Base-by-base conservation (phyloP, 2,888 invertebrate species). In the Cephus nigrinus region DNA sequence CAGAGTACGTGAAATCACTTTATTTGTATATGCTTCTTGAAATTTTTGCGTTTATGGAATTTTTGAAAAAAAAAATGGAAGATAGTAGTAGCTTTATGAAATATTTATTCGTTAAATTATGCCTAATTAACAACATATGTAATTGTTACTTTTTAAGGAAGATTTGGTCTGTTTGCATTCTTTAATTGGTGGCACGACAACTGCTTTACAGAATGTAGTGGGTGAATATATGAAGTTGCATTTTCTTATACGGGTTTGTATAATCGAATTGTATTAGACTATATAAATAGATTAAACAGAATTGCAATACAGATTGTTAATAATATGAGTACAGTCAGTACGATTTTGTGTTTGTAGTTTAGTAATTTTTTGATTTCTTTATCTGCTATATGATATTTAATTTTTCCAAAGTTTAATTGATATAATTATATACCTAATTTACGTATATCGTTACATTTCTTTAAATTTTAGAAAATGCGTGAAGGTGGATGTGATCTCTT, bases 401-500 rank as follows among this genome's bases (percentile, higher is more conserved):
- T 23, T 55, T 55, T 55, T 55, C 0, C 9, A 55, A 55, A 23
- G 9, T 55, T 15, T 55, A 23, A 0, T 55, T 55, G 55, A 55
- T 55, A 23, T 23, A 40, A 23, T 9, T 0, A 55, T 55, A 2
- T 55, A 23, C 23, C 9, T 55, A 2, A 32, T 69, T 23, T n/a
- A 32, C 35, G 31, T 9, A 69, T 35, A 74, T 73, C 80, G 78
- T n/a, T 73, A 30, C 1, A 3, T 69, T 32, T 36, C n/a, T 77
- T 68, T 69, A 12, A 55, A 36, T 23, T 12, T n/a, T 35, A 91
- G 91, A 88, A 86, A 83, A 88, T 91, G 89, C 93, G 94, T 11
- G 93, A 93, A 3, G 94, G 95, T 0, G 96, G 97, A 0, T 95
- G 97, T 77, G 97, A 97, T 86, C 93, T 97, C 79, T 97, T 97